Evolutionary conservation across 2,797 vertebrate species (phyloP).

Genomic region (Pangasius sanitwongsei): DNA sequence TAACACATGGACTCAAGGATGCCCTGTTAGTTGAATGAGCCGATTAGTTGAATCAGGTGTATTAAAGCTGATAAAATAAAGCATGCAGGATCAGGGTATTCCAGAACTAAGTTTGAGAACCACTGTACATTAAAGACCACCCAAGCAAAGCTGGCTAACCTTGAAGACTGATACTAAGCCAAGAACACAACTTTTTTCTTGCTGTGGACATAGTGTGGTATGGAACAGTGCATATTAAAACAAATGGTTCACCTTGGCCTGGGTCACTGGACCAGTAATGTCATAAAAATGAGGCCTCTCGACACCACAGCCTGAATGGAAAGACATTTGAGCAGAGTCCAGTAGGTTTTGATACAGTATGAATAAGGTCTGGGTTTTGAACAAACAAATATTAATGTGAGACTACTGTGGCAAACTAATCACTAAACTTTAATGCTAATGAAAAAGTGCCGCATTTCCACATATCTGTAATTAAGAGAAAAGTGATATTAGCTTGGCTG

Average conservation of each 20-base stretch:
- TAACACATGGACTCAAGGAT: too few relatives aligned
- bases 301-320: background rate
- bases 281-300: background rate
- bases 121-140: conserved; percentile 28
- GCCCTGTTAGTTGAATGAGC: background rate
- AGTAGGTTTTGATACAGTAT: background rate
- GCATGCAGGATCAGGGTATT: background rate
- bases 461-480: background rate
- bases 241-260: conserved; percentile 5
- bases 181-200: background rate
- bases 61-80: background rate
- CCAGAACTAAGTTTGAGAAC: background rate
- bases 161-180: background rate
- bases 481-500: conserved; percentile 7
- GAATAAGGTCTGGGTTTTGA: background rate
- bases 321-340: background rate
- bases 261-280: background rate
- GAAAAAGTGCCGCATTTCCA: background rate
- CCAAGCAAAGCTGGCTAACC: conserved; percentile 7
- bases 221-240: conserved; percentile 30
- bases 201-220: conserved; percentile 7
- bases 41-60: background rate
- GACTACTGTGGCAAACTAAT: background rate
- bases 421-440: background rate
- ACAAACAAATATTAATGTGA: background rate